Base-by-base conservation (phyloP, 64 coral and sea anemone genomes). In the Dendronephthya gigantea region DNA sequence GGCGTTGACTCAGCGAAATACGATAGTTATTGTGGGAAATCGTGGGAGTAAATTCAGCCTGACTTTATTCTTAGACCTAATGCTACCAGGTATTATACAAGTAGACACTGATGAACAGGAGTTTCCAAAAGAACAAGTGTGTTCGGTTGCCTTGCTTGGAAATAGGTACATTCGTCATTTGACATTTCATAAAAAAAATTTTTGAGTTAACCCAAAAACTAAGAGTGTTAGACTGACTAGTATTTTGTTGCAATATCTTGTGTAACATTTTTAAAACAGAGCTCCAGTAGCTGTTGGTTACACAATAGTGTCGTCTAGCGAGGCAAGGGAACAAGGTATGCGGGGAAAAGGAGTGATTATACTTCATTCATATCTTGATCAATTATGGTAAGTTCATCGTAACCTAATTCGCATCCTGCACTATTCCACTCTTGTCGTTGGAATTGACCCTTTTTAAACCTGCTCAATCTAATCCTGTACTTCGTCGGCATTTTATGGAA, bases 301-400 rank as follows among this genome's bases (percentile, higher is more conserved):
- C 7, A 97, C 94, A 30, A 23, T 83, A 28, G 86, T 97, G 7
- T 93, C 91, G 31, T 91, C 86, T 35, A 89, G 79, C 27, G 94
- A 97, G 58, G 37, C 92, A 10, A 36, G 83, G 37, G 91, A 97
- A 50, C 89, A 93, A 91, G 94, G 94, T 1, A 93, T 93, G 89
- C 85, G 94, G 52, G 94, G 94, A 0, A 97, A 97, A 89, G 94
- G 94, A 91, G 94, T 97, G 8, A 91, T 86, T 27, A 88, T 93
- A 69, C 36, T 89, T 11, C 94, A 97, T 81, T 90, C 91, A 12
- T 91, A 93, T 49, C 81, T 65, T 36, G 94, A 97, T 84, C 84
- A 68, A 45, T 89, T 93, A 43, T 97, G 94, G 94, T 97, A 84
- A 40, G 79, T 75, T 1, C 36, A 13, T 39, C 27, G 9, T 50